Percentiles rank a stretch among this genome's conserved stretches.
Evolutionary conservation across 2,888 invertebrate genomes (phyloP).

Genomic region (Altica lythri): DNA sequence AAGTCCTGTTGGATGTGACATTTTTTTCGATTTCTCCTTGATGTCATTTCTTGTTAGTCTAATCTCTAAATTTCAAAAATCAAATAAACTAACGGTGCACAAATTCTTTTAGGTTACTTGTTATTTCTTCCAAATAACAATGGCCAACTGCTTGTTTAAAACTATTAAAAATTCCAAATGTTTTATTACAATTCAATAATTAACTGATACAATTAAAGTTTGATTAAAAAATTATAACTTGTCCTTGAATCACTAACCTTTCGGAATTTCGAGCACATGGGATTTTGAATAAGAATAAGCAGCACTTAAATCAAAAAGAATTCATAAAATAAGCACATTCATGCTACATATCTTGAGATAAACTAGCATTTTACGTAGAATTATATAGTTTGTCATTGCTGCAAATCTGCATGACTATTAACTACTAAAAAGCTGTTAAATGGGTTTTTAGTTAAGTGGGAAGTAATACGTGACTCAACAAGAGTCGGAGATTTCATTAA

Average conservation of each 20-base stretch:
- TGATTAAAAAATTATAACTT: no score
- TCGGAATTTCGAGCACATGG: constrained; percentile 12
- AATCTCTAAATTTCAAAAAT: no score
- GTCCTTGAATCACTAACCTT: constrained; percentile 19
- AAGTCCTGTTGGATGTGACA: no score
- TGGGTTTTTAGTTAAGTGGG: constrained; percentile 16
- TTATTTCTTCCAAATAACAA: no score
- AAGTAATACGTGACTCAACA: constrained; percentile 20
- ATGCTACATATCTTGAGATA: neutral
- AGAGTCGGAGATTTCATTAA: constrained; percentile 10
- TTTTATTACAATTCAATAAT: no score
- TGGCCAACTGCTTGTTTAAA: no score
- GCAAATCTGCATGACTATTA: no score
- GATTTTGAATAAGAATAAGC: neutral
- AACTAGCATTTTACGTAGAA: constrained; percentile 5
- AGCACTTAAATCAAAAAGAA: neutral
- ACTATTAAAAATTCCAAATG: no score
- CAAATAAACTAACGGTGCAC: no score
- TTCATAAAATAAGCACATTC: neutral
- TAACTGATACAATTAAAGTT: neutral
- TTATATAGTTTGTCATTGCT: constrained; percentile 18
- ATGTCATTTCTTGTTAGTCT: no score
- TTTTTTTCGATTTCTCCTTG: no score
- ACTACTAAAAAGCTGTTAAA: constrained; percentile 14
- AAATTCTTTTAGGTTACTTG: no score